Percentiles rank a stretch among this genome's conserved stretches.
phyloP scores from a whole-genome alignment of 2,888 invertebrate species.

The Caenorhabditis plicata region DNA sequence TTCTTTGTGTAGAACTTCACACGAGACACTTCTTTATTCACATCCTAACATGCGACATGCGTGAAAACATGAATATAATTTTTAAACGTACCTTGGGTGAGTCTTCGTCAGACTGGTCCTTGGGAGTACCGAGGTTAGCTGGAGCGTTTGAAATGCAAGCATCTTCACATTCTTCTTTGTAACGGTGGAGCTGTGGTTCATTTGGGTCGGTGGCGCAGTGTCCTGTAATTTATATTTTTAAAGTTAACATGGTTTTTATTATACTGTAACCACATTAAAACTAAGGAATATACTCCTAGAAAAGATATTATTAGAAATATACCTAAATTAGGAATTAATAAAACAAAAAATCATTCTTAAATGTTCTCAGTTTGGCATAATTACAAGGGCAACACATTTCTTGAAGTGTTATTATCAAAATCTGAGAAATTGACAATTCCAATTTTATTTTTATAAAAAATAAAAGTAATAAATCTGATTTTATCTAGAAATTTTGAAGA shows the following conservation, averaged over 20 bases:
- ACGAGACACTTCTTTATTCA: constrained; percentile 24
- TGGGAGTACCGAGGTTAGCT: constrained; percentile 40
- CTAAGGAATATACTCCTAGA: too few species aligned
- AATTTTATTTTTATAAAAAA: too few species aligned
- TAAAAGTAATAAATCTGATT: too few species aligned
- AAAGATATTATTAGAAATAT: too few species aligned
- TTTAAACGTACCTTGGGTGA: constrained; percentile 19
- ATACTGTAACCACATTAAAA: too few species aligned
- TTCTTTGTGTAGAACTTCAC: constrained; percentile 21
- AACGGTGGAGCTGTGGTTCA: constrained; percentile 64
- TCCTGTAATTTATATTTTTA: constrained; percentile 41
- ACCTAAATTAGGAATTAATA: too few species aligned
- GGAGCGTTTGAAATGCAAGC: constrained; percentile 49
- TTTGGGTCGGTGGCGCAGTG: constrained; percentile 63
- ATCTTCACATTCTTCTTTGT: constrained; percentile 66
- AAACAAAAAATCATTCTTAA: too few species aligned
- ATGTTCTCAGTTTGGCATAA: too few species aligned
- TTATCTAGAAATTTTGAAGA: too few species aligned
- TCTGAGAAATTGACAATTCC: too few species aligned
- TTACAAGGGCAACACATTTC: too few species aligned
- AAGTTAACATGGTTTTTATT: background rate
- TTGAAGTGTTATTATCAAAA: too few species aligned
- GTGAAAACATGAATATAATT: constrained; percentile 7
- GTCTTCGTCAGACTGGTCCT: constrained; percentile 19
- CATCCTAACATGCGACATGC: constrained; percentile 5